Evolutionary conservation across 2,113 vertebrate genomes (phyloP).

Genomic region (Nannobrachium achirus): DNA sequence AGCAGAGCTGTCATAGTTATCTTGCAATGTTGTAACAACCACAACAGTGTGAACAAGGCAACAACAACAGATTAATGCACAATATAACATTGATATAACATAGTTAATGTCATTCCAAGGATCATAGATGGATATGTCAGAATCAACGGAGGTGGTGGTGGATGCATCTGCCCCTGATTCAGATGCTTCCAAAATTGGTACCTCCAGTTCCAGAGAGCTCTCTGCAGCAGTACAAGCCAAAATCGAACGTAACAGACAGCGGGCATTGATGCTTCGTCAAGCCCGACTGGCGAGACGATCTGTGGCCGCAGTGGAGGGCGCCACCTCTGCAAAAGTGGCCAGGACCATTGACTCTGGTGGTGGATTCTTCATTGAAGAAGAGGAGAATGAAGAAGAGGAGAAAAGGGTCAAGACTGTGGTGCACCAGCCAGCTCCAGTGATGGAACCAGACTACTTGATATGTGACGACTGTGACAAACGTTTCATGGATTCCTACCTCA

Average conservation of each 20-base stretch:
- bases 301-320: slow-evolving; percentile 71
- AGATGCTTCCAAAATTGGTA: slow-evolving; percentile 1
- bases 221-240: slow-evolving; percentile 84
- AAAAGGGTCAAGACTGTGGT: slow-evolving; percentile 76
- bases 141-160: background rate
- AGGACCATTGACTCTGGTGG: slow-evolving; percentile 88
- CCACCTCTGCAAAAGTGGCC: slow-evolving; percentile 73
- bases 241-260: slow-evolving; percentile 91
- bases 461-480: slow-evolving; percentile 95
- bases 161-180: background rate
- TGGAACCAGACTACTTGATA: slow-evolving; percentile 90
- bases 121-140: slow-evolving; percentile 41
- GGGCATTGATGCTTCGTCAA: slow-evolving; percentile 89
- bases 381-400: slow-evolving; percentile 75
- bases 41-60: background rate
- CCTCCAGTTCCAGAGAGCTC: slow-evolving; percentile 45
- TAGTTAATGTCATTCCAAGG: background rate
- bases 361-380: slow-evolving; percentile 93
- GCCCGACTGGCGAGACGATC: slow-evolving; percentile 86
- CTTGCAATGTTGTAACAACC: background rate
- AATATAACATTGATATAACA: too few relatives aligned
- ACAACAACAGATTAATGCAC: background rate
- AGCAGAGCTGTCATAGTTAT: background rate
- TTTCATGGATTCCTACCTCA: slow-evolving; percentile 99
- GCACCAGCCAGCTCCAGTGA: slow-evolving; percentile 91